Evolutionary conservation across 2,113 vertebrate species (phyloP).

Genomic region (Sorex fumeus): DNA sequence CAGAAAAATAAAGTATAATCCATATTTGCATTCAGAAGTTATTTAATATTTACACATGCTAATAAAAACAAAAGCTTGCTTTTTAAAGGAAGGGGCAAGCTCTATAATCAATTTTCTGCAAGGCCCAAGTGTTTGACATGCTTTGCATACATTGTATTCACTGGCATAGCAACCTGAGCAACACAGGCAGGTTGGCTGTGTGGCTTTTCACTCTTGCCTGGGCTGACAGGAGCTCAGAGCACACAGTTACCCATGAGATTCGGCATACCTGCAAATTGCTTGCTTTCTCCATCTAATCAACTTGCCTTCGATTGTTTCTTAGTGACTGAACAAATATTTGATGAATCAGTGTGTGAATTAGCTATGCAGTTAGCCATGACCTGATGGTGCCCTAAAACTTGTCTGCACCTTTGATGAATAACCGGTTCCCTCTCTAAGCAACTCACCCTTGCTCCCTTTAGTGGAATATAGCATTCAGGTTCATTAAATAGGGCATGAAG

Average conservation of each 20-base stretch:
- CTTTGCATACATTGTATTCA: not conserved
- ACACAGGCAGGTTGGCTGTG: not conserved
- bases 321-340: not conserved
- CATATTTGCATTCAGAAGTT: slow-evolving; percentile 84
- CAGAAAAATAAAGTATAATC: slow-evolving; percentile 83
- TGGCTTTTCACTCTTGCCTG: not conserved
- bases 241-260: not conserved
- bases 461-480: not conserved
- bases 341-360: not conserved
- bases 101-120: slow-evolving; percentile 68
- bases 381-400: not conserved
- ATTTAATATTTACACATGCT: slow-evolving; percentile 77
- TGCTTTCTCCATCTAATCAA: not conserved
- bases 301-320: not conserved
- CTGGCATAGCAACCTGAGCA: not conserved
- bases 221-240: not conserved
- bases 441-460: not conserved
- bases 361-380: not conserved
- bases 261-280: not conserved
- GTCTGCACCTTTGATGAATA: slow-evolving; percentile 3
- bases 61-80: slow-evolving; percentile 79
- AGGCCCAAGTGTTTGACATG: slow-evolving; percentile 21
- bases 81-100: slow-evolving; percentile 63
- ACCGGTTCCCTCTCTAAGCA: not conserved
- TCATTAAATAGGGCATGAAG: not conserved